Conservation (phyloP, 1,140 invertebrate species). For the Micrasema minimum region DNA sequence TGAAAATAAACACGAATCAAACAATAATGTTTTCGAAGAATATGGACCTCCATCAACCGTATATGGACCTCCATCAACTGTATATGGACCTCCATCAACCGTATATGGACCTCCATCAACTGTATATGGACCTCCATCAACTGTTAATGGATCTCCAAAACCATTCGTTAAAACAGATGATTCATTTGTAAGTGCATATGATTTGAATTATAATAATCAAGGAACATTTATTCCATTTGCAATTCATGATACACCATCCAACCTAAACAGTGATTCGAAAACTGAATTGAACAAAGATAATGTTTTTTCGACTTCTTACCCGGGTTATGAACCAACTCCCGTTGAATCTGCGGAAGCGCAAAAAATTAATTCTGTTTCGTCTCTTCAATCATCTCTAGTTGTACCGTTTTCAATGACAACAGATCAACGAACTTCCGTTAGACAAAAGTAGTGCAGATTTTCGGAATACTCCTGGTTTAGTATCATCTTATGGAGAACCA, state of each 20-base stretch:
- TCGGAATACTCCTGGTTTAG: constrained; percentile 19
- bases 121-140: constrained; percentile 13
- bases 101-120: constrained; percentile 5
- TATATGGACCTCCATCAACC: constrained; percentile 2
- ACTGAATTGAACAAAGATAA: background rate
- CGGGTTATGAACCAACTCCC: constrained; percentile 39
- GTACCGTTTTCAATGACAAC: constrained; percentile 20
- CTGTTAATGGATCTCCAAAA: background rate
- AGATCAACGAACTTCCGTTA: constrained; percentile 34
- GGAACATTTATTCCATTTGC: too few relatives aligned
- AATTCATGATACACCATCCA: too few relatives aligned
- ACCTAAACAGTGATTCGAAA: background rate
- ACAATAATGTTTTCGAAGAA: background rate
- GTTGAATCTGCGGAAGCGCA: constrained; percentile 8
- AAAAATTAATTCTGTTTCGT: background rate
- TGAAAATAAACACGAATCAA: too few relatives aligned
- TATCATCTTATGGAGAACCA: constrained; percentile 45
- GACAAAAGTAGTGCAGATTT: constrained; percentile 35
- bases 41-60: constrained; percentile 16
- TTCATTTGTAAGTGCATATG: background rate
- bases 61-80: constrained; percentile 1
- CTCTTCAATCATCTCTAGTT: constrained; percentile 5
- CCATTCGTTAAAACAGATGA: background rate
- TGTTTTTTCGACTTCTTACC: constrained; percentile 12
- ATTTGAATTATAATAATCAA: too few relatives aligned